Percentiles rank a stretch among this genome's conserved stretches.
These are phyloP conservation scores for Brevipalpus yothersi DNA, from an alignment of 1,140 invertebrate species.

Conservation along the genomic window DNA sequence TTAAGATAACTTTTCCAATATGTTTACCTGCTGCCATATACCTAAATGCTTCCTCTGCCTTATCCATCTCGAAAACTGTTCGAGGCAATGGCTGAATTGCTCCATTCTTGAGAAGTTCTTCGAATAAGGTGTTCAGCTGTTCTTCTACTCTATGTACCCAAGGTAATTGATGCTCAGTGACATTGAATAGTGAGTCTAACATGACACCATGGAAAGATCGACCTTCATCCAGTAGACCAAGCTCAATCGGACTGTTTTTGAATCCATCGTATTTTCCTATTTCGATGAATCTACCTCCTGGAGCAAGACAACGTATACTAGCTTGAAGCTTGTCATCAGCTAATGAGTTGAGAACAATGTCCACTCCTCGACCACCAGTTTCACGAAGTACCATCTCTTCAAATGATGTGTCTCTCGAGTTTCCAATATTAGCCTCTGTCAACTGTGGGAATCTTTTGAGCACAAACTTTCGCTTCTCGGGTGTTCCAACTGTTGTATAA, in stretches of 20 bases:
- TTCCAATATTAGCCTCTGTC: background rate
- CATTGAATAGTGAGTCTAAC: slow-evolving; percentile 55
- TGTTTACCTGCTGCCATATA: slow-evolving; percentile 30
- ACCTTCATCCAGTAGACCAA: slow-evolving; percentile 83
- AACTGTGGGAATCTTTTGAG: background rate
- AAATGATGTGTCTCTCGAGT: background rate
- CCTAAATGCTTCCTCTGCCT: slow-evolving; percentile 27
- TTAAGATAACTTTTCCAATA: slow-evolving; percentile 29
- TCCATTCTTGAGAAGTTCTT: slow-evolving; percentile 53
- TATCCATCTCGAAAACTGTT: slow-evolving; percentile 28
- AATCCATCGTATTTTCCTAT: slow-evolving; percentile 90
- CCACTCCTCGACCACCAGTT: background rate
- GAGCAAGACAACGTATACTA: slow-evolving; percentile 39
- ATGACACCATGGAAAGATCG: slow-evolving; percentile 91
- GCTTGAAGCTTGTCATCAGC: background rate
- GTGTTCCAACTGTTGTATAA: background rate
- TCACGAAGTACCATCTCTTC: background rate
- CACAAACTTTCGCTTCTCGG: background rate
- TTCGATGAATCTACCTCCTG: slow-evolving; percentile 77
- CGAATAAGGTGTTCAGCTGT: background rate
- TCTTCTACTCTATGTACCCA: background rate
- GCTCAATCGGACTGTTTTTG: slow-evolving; percentile 63
- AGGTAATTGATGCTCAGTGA: background rate
- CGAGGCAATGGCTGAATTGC: slow-evolving; percentile 55
- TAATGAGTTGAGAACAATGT: background rate